These are phyloP conservation scores for Anolis apletophallus DNA, from an alignment of 2,797 vertebrate genomes.

Conservation along the genomic window DNA sequence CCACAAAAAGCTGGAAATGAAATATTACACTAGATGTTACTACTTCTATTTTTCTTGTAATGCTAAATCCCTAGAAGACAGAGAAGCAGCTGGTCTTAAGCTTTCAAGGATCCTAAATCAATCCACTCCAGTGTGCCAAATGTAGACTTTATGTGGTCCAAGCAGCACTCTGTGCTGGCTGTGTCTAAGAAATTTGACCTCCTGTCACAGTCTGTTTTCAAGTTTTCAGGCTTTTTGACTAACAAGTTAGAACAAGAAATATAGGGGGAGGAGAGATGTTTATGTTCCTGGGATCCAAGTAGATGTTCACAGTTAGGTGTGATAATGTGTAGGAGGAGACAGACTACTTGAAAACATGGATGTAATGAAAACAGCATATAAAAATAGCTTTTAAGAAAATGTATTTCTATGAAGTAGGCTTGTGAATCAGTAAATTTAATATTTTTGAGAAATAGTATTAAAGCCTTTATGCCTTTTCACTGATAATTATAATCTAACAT, in stretches of 20 bases:
- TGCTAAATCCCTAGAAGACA: not conserved
- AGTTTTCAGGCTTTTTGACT: not conserved
- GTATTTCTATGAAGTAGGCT: not conserved
- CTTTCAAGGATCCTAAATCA: no score
- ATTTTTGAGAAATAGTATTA: not conserved
- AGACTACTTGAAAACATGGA: not conserved
- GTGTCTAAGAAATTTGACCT: not conserved
- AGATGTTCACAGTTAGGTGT: not conserved
- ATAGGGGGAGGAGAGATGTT: not conserved
- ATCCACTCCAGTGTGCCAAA: not conserved
- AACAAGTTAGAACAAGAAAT: not conserved
- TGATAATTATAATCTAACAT: not conserved
- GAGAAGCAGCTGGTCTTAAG: not conserved
- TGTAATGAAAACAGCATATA: not conserved
- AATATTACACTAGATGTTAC: constrained; percentile 20
- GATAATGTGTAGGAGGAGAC: not conserved
- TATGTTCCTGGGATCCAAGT: not conserved
- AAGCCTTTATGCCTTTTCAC: not conserved
- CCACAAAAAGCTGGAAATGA: constrained; percentile 14
- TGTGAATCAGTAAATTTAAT: not conserved
- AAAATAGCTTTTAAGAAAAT: not conserved
- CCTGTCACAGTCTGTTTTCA: not conserved
- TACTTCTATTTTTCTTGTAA: constrained; percentile 17
- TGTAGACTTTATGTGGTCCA: no score
- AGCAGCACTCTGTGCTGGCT: no score